Evolutionary conservation across 2,797 vertebrate genomes (phyloP).

Genomic region (Cygnus olor): DNA sequence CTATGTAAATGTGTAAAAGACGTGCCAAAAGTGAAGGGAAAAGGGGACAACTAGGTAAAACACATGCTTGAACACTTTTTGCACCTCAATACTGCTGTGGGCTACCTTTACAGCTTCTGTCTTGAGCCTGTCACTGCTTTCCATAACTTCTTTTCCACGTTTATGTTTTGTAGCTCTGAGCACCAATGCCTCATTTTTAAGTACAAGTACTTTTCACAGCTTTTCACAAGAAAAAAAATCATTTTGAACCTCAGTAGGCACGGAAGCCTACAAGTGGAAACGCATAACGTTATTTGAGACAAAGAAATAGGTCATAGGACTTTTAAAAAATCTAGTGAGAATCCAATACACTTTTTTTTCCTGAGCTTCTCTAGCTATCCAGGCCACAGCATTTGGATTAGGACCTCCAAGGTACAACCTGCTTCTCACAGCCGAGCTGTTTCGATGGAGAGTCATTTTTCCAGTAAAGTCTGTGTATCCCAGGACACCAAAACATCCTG

Average conservation of each 20-base stretch:
- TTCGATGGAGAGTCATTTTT: neutral
- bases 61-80: neutral
- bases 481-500: neutral
- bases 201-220: neutral
- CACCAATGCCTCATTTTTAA: neutral
- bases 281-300: neutral
- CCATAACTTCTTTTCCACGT: neutral
- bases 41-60: neutral
- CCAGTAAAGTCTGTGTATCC: neutral
- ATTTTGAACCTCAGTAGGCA: neutral
- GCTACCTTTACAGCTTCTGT: neutral
- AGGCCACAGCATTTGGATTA: neutral
- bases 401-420: neutral
- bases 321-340: neutral
- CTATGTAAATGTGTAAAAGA: neutral
- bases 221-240: neutral
- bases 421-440: neutral
- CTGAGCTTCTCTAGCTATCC: neutral
- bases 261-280: neutral
- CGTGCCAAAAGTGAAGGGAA: neutral
- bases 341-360: neutral
- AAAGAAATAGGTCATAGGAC: constrained; percentile 28
- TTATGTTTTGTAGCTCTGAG: neutral
- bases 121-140: neutral
- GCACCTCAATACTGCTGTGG: neutral